phyloP scores from a whole-genome alignment of 2,797 vertebrate species.

The Myotis myotis region DNA sequence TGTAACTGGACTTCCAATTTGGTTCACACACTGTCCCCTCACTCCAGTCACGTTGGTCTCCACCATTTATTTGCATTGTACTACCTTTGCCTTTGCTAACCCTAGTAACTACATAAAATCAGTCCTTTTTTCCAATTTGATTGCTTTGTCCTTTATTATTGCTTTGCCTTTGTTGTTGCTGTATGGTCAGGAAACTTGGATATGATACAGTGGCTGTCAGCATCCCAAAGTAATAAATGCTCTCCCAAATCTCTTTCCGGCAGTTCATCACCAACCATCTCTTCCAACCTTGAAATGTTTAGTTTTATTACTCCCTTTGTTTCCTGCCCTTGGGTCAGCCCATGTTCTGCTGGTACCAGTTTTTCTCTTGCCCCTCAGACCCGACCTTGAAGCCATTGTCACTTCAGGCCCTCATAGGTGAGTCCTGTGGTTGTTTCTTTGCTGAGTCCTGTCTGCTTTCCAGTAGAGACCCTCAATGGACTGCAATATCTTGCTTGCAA shows the following conservation, averaged over 20 bases:
- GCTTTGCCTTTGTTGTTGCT: slow-evolving; percentile 75
- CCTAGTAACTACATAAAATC: slow-evolving; percentile 74
- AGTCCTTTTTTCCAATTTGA: slow-evolving; percentile 57
- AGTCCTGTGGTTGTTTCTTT: slow-evolving; percentile 53
- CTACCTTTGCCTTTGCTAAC: background rate
- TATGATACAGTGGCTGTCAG: slow-evolving; percentile 62
- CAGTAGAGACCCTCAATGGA: background rate
- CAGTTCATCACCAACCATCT: slow-evolving; percentile 69
- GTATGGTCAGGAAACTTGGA: slow-evolving; percentile 79
- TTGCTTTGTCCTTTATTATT: slow-evolving; percentile 69
- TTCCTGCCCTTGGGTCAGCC: slow-evolving; percentile 50
- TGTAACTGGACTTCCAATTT: background rate
- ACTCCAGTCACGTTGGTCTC: background rate
- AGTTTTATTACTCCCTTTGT: slow-evolving; percentile 59
- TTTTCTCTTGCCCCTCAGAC: slow-evolving; percentile 43
- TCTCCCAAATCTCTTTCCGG: slow-evolving; percentile 67
- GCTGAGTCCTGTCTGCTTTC: slow-evolving; percentile 58
- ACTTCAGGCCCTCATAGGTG: slow-evolving; percentile 49
- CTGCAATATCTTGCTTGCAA: slow-evolving; percentile 28
- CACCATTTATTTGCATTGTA: background rate
- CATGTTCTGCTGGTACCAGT: slow-evolving; percentile 12
- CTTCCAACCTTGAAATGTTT: slow-evolving; percentile 72
- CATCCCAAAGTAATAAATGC: slow-evolving; percentile 80
- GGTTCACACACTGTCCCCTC: background rate
- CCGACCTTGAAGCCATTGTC: slow-evolving; percentile 36